Conservation (phyloP, 1,140 invertebrate genomes). For the Argopecten irradians region DNA sequence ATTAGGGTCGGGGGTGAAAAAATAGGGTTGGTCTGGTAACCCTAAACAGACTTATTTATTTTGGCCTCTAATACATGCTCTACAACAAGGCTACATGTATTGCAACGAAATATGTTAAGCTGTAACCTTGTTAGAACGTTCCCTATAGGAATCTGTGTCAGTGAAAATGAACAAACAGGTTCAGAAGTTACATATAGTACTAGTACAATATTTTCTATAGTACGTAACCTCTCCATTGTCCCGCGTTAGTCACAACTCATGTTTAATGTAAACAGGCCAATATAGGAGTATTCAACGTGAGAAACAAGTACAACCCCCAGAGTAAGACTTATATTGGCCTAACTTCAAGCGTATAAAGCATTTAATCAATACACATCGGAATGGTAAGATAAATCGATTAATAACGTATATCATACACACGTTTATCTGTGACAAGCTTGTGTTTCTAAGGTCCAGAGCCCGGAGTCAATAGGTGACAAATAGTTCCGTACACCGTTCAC, state of each 20-base stretch:
- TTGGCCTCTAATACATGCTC: too few species aligned
- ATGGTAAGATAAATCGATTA: conserved; percentile 7
- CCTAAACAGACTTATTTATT: too few species aligned
- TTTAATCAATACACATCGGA: not conserved
- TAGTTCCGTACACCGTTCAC: not conserved
- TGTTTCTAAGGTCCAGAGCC: not conserved
- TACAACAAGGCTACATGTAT: too few species aligned
- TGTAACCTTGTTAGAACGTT: not conserved
- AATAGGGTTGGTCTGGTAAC: too few species aligned
- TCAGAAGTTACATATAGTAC: not conserved
- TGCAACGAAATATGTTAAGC: not conserved
- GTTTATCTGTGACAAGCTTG: conserved; percentile 8
- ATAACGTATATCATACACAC: not conserved
- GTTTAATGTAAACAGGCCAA: not conserved
- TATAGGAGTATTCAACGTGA: not conserved
- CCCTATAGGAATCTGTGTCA: not conserved
- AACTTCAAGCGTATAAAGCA: conserved; percentile 5
- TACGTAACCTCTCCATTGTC: not conserved
- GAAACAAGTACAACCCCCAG: not conserved
- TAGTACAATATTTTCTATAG: not conserved
- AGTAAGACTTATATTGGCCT: not conserved
- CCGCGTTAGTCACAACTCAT: not conserved
- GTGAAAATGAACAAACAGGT: not conserved
- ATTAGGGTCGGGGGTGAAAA: too few species aligned
- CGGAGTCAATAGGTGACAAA: not conserved